Percentiles rank a stretch among this genome's conserved stretches.
These are phyloP conservation scores for Phoeniculus purpureus DNA, from an alignment of 2,797 vertebrate species.

Conservation along the genomic window DNA sequence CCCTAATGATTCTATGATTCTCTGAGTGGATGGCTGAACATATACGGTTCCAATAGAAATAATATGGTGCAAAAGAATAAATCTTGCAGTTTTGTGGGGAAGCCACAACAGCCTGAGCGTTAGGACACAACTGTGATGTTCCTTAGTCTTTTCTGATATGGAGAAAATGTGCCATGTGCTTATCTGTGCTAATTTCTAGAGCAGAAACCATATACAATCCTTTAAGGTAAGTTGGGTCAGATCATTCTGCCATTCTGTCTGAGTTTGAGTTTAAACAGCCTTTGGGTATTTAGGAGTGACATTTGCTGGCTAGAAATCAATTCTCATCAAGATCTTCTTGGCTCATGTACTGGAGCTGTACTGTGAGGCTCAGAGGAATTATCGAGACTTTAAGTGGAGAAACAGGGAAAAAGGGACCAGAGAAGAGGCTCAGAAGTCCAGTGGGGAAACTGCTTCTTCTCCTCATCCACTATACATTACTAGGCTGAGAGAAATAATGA, in stretches of 20 bases:
- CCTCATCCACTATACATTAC: background rate
- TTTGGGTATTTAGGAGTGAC: constrained; percentile 44
- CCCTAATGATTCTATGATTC: too few species aligned
- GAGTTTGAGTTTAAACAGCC: constrained; percentile 37
- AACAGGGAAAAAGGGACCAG: background rate
- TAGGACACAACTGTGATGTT: background rate
- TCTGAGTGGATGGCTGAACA: too few species aligned
- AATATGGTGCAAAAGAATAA: background rate
- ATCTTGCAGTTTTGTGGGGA: background rate
- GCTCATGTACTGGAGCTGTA: background rate
- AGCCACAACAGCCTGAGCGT: background rate
- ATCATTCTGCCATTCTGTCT: constrained; percentile 17
- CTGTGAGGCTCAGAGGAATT: constrained; percentile 42
- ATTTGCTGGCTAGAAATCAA: constrained; percentile 57
- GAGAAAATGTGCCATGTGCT: background rate
- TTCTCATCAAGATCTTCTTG: constrained; percentile 49
- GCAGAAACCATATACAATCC: background rate
- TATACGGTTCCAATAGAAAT: too few species aligned
- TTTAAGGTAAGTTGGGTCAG: background rate
- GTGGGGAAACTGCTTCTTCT: background rate
- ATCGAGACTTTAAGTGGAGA: background rate
- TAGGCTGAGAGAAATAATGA: constrained; percentile 33
- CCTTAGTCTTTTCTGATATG: background rate
- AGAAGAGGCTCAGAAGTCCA: background rate
- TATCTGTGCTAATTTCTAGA: background rate